Evolutionary conservation across 2,888 invertebrate genomes (phyloP).

Genomic region (Odontocerum albicorne): DNA sequence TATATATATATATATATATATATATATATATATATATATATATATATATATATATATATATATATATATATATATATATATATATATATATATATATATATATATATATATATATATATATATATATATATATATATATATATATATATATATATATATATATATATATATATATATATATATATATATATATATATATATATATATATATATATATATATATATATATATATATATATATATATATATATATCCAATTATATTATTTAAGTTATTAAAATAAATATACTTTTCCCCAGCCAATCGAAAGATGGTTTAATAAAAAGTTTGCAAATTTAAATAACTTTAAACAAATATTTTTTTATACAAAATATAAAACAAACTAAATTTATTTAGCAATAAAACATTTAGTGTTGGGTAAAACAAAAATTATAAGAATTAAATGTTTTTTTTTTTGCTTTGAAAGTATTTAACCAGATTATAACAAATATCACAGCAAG

Average conservation of each 20-base stretch:
- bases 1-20: not conserved
- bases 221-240: not conserved
- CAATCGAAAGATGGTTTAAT: too few species aligned
- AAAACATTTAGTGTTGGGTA: too few species aligned
- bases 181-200: not conserved
- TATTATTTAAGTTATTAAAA: too few species aligned
- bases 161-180: not conserved
- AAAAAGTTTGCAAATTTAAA: too few species aligned
- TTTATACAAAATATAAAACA: too few species aligned
- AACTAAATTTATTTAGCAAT: too few species aligned
- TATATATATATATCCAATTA: not conserved
- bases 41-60: not conserved
- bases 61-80: not conserved
- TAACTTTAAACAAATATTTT: too few species aligned
- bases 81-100: not conserved
- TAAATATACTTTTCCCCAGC: too few species aligned
- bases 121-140: not conserved
- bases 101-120: not conserved
- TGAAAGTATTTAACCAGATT: too few species aligned
- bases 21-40: not conserved
- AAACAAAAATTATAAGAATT: too few species aligned
- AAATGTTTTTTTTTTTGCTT: too few species aligned
- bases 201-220: not conserved
- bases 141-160: not conserved
- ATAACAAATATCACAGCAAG: too few species aligned